Evolutionary conservation across 92 coral and sea anemone genomes (phyloP).

Genomic region (Heteractis magnifica): DNA sequence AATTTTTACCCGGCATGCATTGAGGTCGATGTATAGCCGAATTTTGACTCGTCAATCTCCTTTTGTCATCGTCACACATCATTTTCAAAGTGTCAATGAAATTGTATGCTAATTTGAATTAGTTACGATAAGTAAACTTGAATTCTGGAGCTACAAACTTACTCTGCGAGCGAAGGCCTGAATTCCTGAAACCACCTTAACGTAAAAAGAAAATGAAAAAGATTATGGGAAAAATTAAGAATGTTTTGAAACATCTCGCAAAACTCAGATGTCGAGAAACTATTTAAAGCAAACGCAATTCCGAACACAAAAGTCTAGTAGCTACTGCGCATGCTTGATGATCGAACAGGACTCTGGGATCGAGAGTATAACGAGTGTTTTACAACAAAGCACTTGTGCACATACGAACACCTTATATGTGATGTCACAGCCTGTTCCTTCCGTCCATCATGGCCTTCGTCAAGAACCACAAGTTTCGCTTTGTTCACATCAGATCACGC

Average conservation of each 20-base stretch:
- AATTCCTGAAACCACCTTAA: slow-evolving; percentile 71
- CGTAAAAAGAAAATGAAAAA: neutral
- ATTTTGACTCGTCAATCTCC: neutral
- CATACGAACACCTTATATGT: neutral
- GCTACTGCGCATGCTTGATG: neutral
- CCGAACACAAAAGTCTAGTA: neutral
- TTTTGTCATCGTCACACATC: neutral
- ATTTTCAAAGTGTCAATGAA: neutral
- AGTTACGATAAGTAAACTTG: neutral
- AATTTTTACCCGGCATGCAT: neutral
- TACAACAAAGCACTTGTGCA: neutral
- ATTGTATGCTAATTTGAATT: neutral
- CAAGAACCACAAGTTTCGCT: no score
- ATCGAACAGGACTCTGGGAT: neutral
- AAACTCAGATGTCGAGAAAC: neutral
- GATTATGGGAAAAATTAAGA: neutral
- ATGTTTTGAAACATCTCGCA: no score
- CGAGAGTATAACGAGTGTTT: neutral
- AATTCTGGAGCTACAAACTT: neutral
- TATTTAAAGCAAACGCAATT: no score
- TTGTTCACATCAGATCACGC: neutral
- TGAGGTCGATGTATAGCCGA: neutral
- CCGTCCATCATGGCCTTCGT: no score
- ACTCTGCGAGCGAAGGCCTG: slow-evolving; percentile 93
- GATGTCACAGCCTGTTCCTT: no score